Conservation (phyloP, 2,113 vertebrate genomes). For the Thamnaconus septentrionalis region DNA sequence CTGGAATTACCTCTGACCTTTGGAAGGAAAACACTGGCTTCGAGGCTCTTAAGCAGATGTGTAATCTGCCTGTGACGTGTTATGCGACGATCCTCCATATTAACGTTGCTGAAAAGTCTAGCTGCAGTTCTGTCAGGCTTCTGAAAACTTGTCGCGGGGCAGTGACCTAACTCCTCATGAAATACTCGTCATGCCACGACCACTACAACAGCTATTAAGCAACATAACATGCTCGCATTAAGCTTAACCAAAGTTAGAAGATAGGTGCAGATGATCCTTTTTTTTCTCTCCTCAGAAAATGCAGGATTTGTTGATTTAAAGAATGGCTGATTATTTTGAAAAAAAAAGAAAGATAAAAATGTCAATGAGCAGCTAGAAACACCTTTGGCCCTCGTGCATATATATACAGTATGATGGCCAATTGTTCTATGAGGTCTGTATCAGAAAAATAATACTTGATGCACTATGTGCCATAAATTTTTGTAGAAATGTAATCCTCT, state of each 20-base stretch:
- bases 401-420: slow-evolving; percentile 54
- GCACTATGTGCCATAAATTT: slow-evolving; percentile 87
- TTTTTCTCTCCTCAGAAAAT: slow-evolving; percentile 35
- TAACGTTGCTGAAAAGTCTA: slow-evolving; percentile 32
- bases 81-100: slow-evolving; percentile 19
- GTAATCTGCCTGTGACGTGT: slow-evolving; percentile 18
- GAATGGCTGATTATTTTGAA: slow-evolving; percentile 31
- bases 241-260: slow-evolving; percentile 73
- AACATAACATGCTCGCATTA: slow-evolving; percentile 34
- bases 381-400: slow-evolving; percentile 63
- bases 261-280: slow-evolving; percentile 48
- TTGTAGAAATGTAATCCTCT: slow-evolving; percentile 69
- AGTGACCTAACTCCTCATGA: not conserved
- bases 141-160: slow-evolving; percentile 16
- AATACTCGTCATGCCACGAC: not conserved
- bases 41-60: slow-evolving; percentile 12
- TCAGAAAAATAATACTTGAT: slow-evolving; percentile 87
- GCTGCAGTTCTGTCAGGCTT: not conserved
- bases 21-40: slow-evolving; percentile 55
- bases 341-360: slow-evolving; percentile 20
- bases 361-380: slow-evolving; percentile 75
- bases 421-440: slow-evolving; percentile 87
- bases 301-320: slow-evolving; percentile 69
- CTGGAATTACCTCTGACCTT: slow-evolving; percentile 70
- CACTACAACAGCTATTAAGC: slow-evolving; percentile 24